Conservation (phyloP, 2,888 invertebrate genomes). For the Trachelus stipa region DNA sequence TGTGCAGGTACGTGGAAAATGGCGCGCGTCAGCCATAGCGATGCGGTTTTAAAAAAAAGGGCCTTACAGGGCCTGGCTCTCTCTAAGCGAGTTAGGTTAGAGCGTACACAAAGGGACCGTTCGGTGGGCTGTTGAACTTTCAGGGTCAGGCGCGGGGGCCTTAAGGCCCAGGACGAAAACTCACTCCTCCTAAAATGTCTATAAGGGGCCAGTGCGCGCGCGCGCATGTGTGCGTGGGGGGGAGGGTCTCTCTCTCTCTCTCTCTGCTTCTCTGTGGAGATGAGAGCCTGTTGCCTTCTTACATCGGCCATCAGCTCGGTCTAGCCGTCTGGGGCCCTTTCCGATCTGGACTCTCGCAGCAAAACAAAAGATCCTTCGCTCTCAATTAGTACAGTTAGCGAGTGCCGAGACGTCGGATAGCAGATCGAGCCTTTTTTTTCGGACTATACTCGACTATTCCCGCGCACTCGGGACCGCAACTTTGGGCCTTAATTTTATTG, state of each 20-base stretch:
- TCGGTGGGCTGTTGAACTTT: slow-evolving; percentile 31
- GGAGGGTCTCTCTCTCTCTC: no score
- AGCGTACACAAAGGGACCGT: slow-evolving; percentile 61
- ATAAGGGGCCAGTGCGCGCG: background rate
- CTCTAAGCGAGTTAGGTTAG: slow-evolving; percentile 42
- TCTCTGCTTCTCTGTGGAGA: background rate
- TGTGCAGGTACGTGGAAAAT: background rate
- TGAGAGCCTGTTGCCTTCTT: background rate
- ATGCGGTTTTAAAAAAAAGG: background rate
- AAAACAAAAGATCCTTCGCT: background rate
- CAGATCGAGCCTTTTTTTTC: background rate
- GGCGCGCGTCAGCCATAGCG: background rate
- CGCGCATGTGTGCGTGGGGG: background rate
- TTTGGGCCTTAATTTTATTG: background rate
- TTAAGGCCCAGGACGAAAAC: slow-evolving; percentile 20
- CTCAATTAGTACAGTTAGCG: background rate
- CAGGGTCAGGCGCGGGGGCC: slow-evolving; percentile 24
- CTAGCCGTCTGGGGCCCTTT: background rate
- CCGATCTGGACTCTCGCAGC: background rate
- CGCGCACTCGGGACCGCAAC: background rate
- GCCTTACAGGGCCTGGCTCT: background rate
- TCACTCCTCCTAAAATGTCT: slow-evolving; percentile 1
- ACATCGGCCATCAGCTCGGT: background rate
- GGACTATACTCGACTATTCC: background rate
- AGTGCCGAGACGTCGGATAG: background rate